These are phyloP conservation scores for Ambastaia sidthimunki DNA, from an alignment of 2,797 vertebrate species.

Conservation along the genomic window DNA sequence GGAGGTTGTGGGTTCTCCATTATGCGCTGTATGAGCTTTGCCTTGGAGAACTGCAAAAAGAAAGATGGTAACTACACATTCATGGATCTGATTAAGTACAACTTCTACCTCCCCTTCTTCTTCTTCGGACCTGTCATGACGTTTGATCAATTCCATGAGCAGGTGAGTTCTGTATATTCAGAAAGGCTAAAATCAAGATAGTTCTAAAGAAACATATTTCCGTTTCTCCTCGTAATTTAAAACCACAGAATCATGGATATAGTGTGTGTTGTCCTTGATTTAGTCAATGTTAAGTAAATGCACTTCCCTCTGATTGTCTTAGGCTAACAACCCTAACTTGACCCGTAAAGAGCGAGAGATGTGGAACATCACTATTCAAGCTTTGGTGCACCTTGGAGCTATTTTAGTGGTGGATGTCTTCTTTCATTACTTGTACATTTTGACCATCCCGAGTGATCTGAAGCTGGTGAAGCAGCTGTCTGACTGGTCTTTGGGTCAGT, in stretches of 20 bases:
- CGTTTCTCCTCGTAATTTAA: not conserved
- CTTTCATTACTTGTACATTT: constrained; percentile 98
- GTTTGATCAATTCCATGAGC: constrained; percentile 88
- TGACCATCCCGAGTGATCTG: constrained; percentile 93
- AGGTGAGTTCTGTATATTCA: constrained; percentile 79
- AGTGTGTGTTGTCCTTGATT: not conserved
- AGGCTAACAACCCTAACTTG: constrained; percentile 85
- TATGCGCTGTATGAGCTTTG: constrained; percentile 96
- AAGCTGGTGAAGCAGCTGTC: constrained; percentile 87
- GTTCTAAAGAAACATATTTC: too few relatives aligned
- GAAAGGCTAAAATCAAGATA: not conserved
- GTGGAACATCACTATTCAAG: constrained; percentile 86
- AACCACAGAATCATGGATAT: not conserved
- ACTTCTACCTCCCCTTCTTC: constrained; percentile 99
- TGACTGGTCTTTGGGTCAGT: constrained; percentile 92
- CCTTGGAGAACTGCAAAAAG: constrained; percentile 87
- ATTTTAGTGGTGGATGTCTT: constrained; percentile 88
- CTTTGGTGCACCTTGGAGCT: constrained; percentile 80
- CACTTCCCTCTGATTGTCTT: constrained; percentile 27
- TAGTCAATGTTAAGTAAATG: not conserved
- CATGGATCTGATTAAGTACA: constrained; percentile 92
- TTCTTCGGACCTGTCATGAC: constrained; percentile 99
- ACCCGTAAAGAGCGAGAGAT: constrained; percentile 87
- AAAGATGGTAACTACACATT: constrained; percentile 88
- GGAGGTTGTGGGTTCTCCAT: constrained; percentile 92